Percentiles rank a stretch among this genome's conserved stretches.
These are phyloP conservation scores for Flexamia atlantica DNA, from an alignment of 2,888 invertebrate species.

Conservation along the genomic window DNA sequence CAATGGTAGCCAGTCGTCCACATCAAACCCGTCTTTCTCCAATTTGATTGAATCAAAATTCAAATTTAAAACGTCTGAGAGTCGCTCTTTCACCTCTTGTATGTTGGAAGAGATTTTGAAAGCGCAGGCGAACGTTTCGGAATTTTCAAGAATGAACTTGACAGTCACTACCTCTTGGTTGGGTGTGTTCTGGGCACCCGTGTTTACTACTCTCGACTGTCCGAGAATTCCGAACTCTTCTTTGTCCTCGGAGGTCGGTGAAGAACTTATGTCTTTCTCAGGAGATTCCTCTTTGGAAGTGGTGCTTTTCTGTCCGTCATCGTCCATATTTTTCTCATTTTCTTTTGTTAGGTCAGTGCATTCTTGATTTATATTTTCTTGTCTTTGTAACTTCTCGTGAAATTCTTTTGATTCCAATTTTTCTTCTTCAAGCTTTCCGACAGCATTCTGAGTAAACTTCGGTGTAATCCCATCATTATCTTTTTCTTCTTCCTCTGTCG, in stretches of 20 bases:
- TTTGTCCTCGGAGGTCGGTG: not conserved
- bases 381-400: not conserved
- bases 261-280: slow-evolving; percentile 49
- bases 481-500: not conserved
- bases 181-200: slow-evolving; percentile 55
- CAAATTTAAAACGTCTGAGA: slow-evolving; percentile 68
- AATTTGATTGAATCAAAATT: slow-evolving; percentile 65
- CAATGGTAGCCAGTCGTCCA: slow-evolving; percentile 70
- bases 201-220: slow-evolving; percentile 52
- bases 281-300: slow-evolving; percentile 53
- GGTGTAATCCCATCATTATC: not conserved
- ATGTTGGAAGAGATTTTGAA: slow-evolving; percentile 68
- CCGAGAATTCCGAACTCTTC: slow-evolving; percentile 45
- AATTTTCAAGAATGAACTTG: slow-evolving; percentile 67
- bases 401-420: not conserved
- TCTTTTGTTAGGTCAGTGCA: slow-evolving; percentile 41
- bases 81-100: slow-evolving; percentile 67
- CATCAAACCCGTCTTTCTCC: slow-evolving; percentile 70
- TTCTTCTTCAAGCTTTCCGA: not conserved
- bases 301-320: slow-evolving; percentile 51
- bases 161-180: slow-evolving; percentile 68
- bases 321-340: slow-evolving; percentile 40
- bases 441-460: not conserved
- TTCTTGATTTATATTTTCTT: not conserved
- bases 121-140: slow-evolving; percentile 68